These are phyloP conservation scores for Cephus pygmeus DNA, from an alignment of 2,888 invertebrate species.

Conservation along the genomic window DNA sequence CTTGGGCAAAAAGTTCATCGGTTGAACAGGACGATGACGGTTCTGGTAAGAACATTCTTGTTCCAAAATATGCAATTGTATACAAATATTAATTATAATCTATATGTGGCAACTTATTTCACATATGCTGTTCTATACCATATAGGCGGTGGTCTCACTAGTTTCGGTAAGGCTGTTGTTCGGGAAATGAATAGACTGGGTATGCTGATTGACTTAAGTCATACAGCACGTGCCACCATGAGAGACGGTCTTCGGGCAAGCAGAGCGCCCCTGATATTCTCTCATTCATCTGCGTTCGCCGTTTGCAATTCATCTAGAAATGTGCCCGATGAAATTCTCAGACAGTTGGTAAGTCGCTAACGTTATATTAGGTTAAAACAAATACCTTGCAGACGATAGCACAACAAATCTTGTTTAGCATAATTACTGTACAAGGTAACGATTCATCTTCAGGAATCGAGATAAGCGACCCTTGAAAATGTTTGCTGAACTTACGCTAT, in stretches of 20 bases:
- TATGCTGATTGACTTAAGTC: constrained; percentile 91
- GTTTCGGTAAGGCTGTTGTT: constrained; percentile 76
- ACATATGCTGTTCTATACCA: neutral
- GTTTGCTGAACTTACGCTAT: too few species aligned
- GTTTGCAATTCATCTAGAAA: constrained; percentile 90
- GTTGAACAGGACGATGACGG: constrained; percentile 56
- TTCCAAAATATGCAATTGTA: neutral
- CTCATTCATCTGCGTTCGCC: constrained; percentile 89
- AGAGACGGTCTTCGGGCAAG: constrained; percentile 84
- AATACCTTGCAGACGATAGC: too few species aligned
- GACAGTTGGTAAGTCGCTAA: constrained; percentile 68
- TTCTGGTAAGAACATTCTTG: constrained; percentile 42
- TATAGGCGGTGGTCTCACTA: constrained; percentile 56
- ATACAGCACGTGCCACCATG: constrained; percentile 88
- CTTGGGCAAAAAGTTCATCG: constrained; percentile 72
- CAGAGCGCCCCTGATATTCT: constrained; percentile 90
- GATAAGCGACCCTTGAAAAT: too few species aligned
- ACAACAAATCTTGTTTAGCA: too few species aligned
- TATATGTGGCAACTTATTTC: too few species aligned
- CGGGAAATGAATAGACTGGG: constrained; percentile 94
- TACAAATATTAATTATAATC: neutral
- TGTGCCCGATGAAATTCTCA: constrained; percentile 86
- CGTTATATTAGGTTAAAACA: too few species aligned
- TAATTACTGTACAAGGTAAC: too few species aligned
- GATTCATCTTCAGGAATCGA: too few species aligned